Conservation (phyloP, 2,113 vertebrate species). For the Vicugna pacos region DNA sequence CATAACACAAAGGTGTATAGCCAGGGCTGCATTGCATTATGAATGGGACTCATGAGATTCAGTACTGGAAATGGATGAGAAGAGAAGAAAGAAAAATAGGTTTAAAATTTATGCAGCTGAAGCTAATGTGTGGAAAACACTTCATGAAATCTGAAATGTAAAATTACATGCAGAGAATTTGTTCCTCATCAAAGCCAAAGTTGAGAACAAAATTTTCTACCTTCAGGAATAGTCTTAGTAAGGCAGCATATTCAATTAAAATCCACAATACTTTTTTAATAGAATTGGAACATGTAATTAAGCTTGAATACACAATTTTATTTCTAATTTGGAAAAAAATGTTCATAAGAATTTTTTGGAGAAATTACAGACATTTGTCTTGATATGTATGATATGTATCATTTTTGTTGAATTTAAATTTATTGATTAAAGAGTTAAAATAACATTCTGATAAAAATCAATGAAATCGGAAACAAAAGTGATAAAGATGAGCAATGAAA, state of each 20-base stretch:
- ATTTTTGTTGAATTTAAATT: background rate
- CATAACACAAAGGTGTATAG: fast-evolving
- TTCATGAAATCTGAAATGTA: background rate
- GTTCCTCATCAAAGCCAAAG: background rate
- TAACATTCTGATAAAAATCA: background rate
- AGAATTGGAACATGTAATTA: background rate
- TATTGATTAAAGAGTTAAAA: background rate
- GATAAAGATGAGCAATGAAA: background rate
- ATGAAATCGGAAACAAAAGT: background rate
- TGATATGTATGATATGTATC: background rate
- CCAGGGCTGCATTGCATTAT: fast-evolving
- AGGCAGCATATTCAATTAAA: background rate
- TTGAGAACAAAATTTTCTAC: background rate
- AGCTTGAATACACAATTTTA: background rate
- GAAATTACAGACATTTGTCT: background rate
- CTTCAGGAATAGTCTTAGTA: background rate
- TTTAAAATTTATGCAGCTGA: background rate
- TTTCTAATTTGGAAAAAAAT: background rate
- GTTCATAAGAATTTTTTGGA: background rate
- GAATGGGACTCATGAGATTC: background rate
- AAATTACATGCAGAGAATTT: background rate
- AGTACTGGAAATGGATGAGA: background rate
- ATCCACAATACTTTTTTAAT: background rate
- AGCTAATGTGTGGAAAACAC: background rate
- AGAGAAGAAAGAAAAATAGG: background rate